These are phyloP conservation scores for Rhingia campestris DNA, from an alignment of 2,888 invertebrate species.

Conservation along the genomic window DNA sequence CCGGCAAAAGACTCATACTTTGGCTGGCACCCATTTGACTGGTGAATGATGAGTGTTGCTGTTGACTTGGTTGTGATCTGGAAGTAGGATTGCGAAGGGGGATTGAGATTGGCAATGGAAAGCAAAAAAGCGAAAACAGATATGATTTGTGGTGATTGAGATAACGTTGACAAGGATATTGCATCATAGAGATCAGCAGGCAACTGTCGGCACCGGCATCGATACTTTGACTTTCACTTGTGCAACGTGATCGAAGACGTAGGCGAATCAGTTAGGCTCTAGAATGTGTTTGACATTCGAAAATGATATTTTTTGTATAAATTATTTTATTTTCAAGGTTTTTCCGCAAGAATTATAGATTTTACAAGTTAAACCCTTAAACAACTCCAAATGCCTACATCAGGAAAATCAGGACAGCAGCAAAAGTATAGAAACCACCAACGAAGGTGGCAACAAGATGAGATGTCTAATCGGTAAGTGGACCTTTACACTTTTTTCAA, in stretches of 20 bases:
- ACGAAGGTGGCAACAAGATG: no score
- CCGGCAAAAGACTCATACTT: constrained; percentile 21
- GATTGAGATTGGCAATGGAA: constrained; percentile 11
- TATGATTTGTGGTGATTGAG: constrained; percentile 63
- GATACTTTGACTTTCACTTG: constrained; percentile 51
- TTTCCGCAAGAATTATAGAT: background rate
- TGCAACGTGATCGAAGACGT: constrained; percentile 2
- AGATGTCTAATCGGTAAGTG: no score
- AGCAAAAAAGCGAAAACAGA: constrained; percentile 8
- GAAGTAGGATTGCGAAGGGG: constrained; percentile 48
- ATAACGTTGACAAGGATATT: constrained; percentile 62
- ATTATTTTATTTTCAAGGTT: background rate
- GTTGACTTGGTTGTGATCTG: constrained; percentile 37
- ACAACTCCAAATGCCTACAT: background rate
- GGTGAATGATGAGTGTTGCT: constrained; percentile 65
- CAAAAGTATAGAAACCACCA: background rate
- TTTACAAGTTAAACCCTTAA: background rate
- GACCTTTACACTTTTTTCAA: no score
- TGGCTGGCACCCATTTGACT: constrained; percentile 46
- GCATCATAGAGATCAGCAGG: constrained; percentile 44
- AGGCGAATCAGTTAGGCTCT: constrained; percentile 25
- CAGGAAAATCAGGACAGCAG: background rate
- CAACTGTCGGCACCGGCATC: background rate
- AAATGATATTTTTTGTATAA: background rate
- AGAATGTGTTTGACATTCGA: constrained; percentile 27